Evolutionary conservation across 2,888 invertebrate genomes (phyloP), one percentile per base, ranked within the genome.

Genomic region (Polydesmus complanatus): DNA sequence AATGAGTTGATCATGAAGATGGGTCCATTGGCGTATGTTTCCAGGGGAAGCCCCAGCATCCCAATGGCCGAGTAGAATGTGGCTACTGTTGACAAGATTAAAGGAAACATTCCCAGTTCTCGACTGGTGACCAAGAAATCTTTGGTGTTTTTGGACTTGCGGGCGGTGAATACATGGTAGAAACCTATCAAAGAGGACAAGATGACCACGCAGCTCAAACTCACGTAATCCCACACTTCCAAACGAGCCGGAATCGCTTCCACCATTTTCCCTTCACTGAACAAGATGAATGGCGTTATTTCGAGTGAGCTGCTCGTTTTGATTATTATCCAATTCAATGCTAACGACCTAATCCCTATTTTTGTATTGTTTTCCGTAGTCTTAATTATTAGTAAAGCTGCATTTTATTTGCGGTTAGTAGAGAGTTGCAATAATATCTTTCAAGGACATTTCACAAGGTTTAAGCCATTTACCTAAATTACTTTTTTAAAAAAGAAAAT

Each of bases 21-120:
- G 27, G 19, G 27, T 2, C 58, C 58, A 52, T 58, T 26, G 22
- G 18, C 23, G 21, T 58, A 58, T 11, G 27, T 52, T 21, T 58
- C 58, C 14, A 11, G 18, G 2, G 58, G 53, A 26, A 52, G 5
- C 19, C 27, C 52, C 50, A 58, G 21, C 25, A 58, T 5, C 21
- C 51, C 58, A 14, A 50, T 50, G 23, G 57, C 57, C 8, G 57
- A 57, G 8, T 8, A 22, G 25, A 57, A 57, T 21, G 58, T 58
- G 11, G 27, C 58, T 19, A 37, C 27, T 14, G 21, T 19, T 14
- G 58, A 58, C 21, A 58, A 26, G 3, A 58, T 51, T 1, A 58
- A 18, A 1, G 58, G 58, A 11, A 21, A n/a, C 1, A 50, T 1
- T 11, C 58, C 52, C 21, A 58, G 22, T 19, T 58, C 27, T 18